These are phyloP conservation scores for Wasmannia auropunctata DNA, from an alignment of 1,140 invertebrate species.

Conservation along the genomic window DNA sequence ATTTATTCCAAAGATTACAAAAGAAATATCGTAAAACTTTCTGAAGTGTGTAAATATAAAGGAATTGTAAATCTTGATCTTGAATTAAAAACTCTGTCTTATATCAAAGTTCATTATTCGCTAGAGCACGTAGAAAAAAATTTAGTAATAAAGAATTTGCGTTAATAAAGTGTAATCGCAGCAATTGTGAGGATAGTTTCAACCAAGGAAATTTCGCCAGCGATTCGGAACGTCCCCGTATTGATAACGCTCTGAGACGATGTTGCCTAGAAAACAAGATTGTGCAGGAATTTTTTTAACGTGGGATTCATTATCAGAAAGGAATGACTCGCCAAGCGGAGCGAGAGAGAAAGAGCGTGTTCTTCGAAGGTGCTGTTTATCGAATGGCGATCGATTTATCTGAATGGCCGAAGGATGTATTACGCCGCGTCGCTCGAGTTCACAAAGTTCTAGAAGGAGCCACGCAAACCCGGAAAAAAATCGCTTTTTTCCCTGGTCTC, in stretches of 20 bases:
- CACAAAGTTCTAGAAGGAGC: background rate
- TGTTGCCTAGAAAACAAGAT: constrained; percentile 33
- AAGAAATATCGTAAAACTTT: background rate
- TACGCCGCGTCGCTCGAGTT: background rate
- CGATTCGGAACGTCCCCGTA: background rate
- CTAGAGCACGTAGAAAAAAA: background rate
- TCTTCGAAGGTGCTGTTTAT: constrained; percentile 41
- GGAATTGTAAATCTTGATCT: background rate
- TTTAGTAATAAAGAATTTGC: background rate
- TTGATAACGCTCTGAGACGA: constrained; percentile 2
- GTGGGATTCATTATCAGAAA: constrained; percentile 5
- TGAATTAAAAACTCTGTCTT: background rate
- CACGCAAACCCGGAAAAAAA: constrained; percentile 1
- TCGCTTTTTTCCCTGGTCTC: constrained; percentile 16
- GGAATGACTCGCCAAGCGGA: background rate
- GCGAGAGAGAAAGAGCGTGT: background rate
- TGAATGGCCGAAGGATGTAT: constrained; percentile 14
- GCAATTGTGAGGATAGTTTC: background rate
- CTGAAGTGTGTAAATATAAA: background rate
- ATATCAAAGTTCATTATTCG: background rate
- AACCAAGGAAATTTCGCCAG: background rate
- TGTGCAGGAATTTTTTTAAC: constrained; percentile 29
- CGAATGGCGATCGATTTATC: constrained; percentile 40
- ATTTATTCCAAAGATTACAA: background rate
- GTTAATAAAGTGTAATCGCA: background rate